Base-by-base conservation (phyloP, 1,140 invertebrate species). In the Maconellicoccus hirsutus region DNA sequence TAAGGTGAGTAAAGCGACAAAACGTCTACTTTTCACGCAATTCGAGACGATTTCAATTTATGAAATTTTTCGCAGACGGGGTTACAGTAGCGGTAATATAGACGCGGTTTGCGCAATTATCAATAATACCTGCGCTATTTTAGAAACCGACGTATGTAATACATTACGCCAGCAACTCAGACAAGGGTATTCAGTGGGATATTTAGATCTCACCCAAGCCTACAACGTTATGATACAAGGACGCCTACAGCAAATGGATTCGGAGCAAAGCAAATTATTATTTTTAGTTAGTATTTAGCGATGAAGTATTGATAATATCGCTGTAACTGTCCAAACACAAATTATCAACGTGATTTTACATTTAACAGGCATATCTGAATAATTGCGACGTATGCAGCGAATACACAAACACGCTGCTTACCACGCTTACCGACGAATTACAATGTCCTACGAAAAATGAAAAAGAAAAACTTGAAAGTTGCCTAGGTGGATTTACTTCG, bases 21-120 rank as follows among this genome's bases (percentile, higher is more conserved):
- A n/a, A n/a, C n/a, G n/a, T n/a, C n/a, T n/a, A n/a, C n/a, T n/a
- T n/a, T n/a, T n/a, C n/a, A n/a, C n/a, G n/a, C n/a, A n/a, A n/a
- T n/a, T n/a, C 29, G 29, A 33, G 29, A 33, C 29, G 12, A 6
- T 33, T 6, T 33, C 12, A 33, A 33, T 3, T 6, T 25, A 3
- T 23, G 4, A 66, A 66, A 66, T 26, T 23, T 4, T 22, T 77
- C 75, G n/a, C 75, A 90, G 91, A 76, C 86, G 96, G 72, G 88
- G 92, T 19, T 85, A 96, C 70, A 89, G 89, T 7, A 96, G 90
- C 76, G 90, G 90, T 75, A 98, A 90, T 78, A 85, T 98, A 61
- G 96, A 99, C 80, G 96, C 94, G 42, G 88, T 94, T 61, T 98
- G 97, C 83, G 95, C 94, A 29, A 93, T 98, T 75, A 87, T 99